Conservation (phyloP, 2,113 vertebrate species). For the Gallinago undulata region DNA sequence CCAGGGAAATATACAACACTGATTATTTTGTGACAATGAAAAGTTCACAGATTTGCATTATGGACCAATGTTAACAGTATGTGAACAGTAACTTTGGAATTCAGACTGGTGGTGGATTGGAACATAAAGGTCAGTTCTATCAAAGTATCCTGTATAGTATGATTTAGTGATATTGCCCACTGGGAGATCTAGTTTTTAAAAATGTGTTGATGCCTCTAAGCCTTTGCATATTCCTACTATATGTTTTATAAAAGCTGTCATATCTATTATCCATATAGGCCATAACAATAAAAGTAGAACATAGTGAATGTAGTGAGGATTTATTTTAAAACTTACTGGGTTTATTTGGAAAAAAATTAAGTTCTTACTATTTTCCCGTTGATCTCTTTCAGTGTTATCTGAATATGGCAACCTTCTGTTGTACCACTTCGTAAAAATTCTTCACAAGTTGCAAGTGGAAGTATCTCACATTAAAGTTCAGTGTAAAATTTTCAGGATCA, state of each 20-base stretch:
- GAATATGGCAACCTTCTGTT: not conserved
- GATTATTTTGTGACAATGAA: not conserved
- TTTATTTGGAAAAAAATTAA: not conserved
- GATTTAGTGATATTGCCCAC: not conserved
- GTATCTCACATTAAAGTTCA: not conserved
- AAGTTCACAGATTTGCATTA: not conserved
- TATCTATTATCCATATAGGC: not conserved
- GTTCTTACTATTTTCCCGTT: not conserved
- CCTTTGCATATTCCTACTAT: not conserved
- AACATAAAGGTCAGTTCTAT: not conserved
- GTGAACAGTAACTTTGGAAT: not conserved
- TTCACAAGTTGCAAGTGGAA: not conserved
- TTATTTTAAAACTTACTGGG: not conserved
- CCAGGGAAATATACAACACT: not conserved
- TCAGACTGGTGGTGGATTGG: not conserved
- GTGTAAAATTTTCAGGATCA: conserved; percentile 26
- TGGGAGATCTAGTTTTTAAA: not conserved
- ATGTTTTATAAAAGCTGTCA: not conserved
- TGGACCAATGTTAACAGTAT: not conserved
- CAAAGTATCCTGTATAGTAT: not conserved
- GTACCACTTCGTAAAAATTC: not conserved
- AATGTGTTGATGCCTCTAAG: not conserved
- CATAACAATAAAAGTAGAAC: not conserved
- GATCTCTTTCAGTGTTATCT: not conserved
- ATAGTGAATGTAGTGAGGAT: not conserved